phyloP scores from a whole-genome alignment of 1,140 invertebrate species.

The Drosophila lacteicornis region DNA sequence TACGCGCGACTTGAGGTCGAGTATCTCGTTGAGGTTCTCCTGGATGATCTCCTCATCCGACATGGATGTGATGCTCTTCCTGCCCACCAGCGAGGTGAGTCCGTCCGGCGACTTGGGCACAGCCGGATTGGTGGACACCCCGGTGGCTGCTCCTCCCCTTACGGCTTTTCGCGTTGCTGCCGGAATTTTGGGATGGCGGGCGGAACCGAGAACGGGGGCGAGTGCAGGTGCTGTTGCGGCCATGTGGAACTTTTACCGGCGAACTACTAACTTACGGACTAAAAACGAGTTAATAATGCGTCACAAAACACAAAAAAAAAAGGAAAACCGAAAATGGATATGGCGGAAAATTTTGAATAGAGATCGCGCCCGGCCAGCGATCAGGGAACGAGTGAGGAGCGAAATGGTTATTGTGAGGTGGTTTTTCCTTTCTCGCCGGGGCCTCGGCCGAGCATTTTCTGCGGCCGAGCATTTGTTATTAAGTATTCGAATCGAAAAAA shows the following conservation, averaged over 20 bases:
- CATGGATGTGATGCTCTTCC: conserved; percentile 68
- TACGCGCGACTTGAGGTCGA: conserved; percentile 72
- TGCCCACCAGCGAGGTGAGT: conserved; percentile 32
- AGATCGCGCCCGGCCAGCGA: conserved; percentile 41
- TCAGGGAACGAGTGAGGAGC: conserved; percentile 53
- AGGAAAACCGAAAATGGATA: conserved; percentile 6
- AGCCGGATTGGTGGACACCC: not conserved
- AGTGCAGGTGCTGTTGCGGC: not conserved
- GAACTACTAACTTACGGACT: not conserved
- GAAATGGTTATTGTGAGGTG: conserved; percentile 33
- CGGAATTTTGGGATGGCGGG: not conserved
- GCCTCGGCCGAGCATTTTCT: conserved; percentile 41
- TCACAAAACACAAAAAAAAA: too few species aligned
- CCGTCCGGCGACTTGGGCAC: conserved; percentile 50
- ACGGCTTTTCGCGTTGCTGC: not conserved
- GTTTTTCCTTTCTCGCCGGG: conserved; percentile 20
- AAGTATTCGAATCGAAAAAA: conserved; percentile 51
- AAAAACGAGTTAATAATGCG: not conserved
- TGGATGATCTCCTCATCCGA: conserved; percentile 75
- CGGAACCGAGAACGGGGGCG: too few species aligned
- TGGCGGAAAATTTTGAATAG: conserved; percentile 24
- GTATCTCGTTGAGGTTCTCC: conserved; percentile 71
- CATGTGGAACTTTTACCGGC: conserved; percentile 2
- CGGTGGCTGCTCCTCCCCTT: not conserved
- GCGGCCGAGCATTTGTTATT: conserved; percentile 58